phyloP scores from a whole-genome alignment of 2,113 vertebrate species.

The Patagioenas fasciata region DNA sequence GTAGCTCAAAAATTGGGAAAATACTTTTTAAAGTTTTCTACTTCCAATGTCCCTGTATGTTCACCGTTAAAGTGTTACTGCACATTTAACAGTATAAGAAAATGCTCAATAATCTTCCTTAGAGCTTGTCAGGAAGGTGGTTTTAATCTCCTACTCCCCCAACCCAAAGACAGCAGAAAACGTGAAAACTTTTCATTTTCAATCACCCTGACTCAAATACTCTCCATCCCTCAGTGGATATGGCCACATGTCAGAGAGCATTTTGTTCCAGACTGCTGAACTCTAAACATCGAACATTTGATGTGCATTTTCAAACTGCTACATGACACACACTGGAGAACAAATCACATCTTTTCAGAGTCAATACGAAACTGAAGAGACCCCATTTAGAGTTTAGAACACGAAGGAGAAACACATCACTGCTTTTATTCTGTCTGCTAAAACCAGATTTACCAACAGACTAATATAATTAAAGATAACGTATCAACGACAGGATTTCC shows the following conservation, averaged over 20 bases:
- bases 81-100: background rate
- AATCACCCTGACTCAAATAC: background rate
- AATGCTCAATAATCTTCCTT: background rate
- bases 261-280: background rate
- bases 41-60: background rate
- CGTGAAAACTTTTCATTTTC: background rate
- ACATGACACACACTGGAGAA: background rate
- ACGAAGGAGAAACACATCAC: background rate
- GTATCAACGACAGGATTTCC: background rate
- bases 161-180: background rate
- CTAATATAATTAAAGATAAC: background rate
- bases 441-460: background rate
- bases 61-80: background rate
- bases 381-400: background rate
- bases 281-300: background rate
- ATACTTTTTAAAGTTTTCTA: background rate
- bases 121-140: background rate
- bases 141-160: background rate
- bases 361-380: background rate
- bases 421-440: background rate
- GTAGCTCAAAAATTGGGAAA: background rate
- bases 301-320: background rate
- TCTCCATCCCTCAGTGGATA: background rate
- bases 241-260: background rate
- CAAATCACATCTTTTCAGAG: background rate